Conservation (phyloP, 2,113 vertebrate species). For the Tachysurus vachellii region DNA sequence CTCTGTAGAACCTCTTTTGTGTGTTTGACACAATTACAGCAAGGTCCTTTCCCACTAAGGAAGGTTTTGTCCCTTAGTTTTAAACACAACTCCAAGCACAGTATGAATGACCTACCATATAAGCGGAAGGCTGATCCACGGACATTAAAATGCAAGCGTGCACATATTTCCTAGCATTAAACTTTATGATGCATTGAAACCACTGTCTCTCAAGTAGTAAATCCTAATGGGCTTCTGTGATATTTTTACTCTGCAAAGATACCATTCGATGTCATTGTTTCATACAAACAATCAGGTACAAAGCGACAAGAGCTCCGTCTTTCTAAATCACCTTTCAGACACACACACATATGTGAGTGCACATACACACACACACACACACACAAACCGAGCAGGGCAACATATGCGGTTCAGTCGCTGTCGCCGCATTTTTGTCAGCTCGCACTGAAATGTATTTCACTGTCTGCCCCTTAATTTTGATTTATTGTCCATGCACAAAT, state of each 20-base stretch:
- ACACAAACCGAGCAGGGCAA: slow-evolving; percentile 41
- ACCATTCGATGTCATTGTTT: slow-evolving; percentile 72
- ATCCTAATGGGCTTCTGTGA: slow-evolving; percentile 75
- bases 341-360: slow-evolving; percentile 39
- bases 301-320: slow-evolving; percentile 25
- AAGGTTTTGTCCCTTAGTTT: background rate
- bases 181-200: slow-evolving; percentile 82
- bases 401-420: slow-evolving; percentile 54
- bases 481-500: slow-evolving; percentile 99
- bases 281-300: slow-evolving; percentile 57
- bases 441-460: slow-evolving; percentile 99
- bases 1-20: background rate
- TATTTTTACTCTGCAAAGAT: slow-evolving; percentile 70
- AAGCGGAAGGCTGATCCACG: slow-evolving; percentile 72
- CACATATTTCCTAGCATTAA: slow-evolving; percentile 77
- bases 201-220: slow-evolving; percentile 75
- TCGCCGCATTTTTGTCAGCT: slow-evolving; percentile 86
- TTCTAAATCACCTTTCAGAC: slow-evolving; percentile 27
- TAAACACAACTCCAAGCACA: slow-evolving; percentile 34
- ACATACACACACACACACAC: slow-evolving; percentile 39
- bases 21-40: background rate
- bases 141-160: slow-evolving; percentile 79
- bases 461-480: slow-evolving; percentile 99
- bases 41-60: background rate
- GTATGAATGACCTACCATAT: slow-evolving; percentile 72